These are phyloP conservation scores for Mustelus asterias DNA, from an alignment of 2,113 vertebrate species.

Conservation along the genomic window DNA sequence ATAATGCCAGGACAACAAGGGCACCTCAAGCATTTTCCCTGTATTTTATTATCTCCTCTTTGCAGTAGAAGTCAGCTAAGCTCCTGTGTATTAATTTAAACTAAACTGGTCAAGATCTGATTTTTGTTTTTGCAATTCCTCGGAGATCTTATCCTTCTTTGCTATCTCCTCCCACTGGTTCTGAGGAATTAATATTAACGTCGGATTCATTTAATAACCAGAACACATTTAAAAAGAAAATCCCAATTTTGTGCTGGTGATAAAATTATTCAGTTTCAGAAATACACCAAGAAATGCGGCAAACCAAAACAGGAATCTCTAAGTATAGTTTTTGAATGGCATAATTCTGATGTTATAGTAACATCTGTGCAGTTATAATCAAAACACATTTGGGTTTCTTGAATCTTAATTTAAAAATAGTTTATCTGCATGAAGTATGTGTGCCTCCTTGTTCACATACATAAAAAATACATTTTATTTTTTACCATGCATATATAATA, in stretches of 20 bases:
- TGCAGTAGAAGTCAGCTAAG: background rate
- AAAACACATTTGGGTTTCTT: background rate
- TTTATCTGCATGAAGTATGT: background rate
- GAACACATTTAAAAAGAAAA: background rate
- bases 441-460: background rate
- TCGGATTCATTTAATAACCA: background rate
- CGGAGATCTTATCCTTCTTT: background rate
- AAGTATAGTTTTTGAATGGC: background rate
- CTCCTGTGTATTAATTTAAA: slow-evolving; percentile 18
- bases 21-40: background rate
- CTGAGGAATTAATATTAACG: background rate
- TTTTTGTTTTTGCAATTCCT: background rate
- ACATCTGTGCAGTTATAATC: background rate
- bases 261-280: background rate
- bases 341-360: background rate
- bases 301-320: background rate
- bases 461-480: too few species aligned
- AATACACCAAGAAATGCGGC: background rate
- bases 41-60: background rate
- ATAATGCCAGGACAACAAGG: slow-evolving; percentile 11
- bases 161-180: background rate
- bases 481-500: background rate
- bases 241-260: background rate
- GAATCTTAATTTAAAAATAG: background rate
- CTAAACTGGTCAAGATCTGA: background rate